A percentile compares a stretch with the other conserved stretches of the same genome.
Evolutionary conservation across 2,888 invertebrate species (phyloP).

Genomic region (Cylindroiulus punctatus): DNA sequence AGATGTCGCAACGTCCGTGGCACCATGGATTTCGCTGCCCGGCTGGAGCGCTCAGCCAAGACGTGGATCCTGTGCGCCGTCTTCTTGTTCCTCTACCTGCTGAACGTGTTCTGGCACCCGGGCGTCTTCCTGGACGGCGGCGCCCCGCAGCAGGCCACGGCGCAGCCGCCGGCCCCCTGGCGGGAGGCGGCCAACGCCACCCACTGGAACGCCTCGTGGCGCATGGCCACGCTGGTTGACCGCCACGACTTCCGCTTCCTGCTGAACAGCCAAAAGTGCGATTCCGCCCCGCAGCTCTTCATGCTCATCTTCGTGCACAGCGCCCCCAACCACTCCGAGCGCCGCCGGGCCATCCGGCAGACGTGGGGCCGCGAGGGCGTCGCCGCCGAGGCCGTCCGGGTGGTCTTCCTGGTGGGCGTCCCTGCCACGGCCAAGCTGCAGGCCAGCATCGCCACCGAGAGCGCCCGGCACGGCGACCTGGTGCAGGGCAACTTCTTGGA

Average conservation of each 20-base stretch:
- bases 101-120: constrained; percentile 51
- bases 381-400: constrained; percentile 36
- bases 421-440: constrained; percentile 58
- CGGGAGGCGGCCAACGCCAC: constrained; percentile 49
- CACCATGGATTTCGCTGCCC: constrained; percentile 36
- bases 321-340: constrained; percentile 51
- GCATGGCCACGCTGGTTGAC: constrained; percentile 53
- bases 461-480: constrained; percentile 59
- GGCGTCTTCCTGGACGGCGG: not conserved
- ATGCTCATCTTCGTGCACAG: constrained; percentile 57
- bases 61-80: constrained; percentile 35
- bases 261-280: constrained; percentile 49
- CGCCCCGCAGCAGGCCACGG: not conserved
- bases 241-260: constrained; percentile 55
- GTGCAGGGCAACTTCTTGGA: constrained; percentile 65
- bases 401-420: constrained; percentile 61
- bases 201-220: constrained; percentile 39
- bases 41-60: constrained; percentile 19
- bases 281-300: constrained; percentile 11
- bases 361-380: constrained; percentile 57
- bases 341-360: constrained; percentile 56
- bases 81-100: constrained; percentile 52
- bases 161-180: not conserved
- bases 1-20: not conserved
- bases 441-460: constrained; percentile 59